A percentile compares a stretch with the other conserved stretches of the same genome.
These are phyloP conservation scores for Cantharis flavilabris DNA, from an alignment of 2,888 invertebrate species.

Conservation along the genomic window DNA sequence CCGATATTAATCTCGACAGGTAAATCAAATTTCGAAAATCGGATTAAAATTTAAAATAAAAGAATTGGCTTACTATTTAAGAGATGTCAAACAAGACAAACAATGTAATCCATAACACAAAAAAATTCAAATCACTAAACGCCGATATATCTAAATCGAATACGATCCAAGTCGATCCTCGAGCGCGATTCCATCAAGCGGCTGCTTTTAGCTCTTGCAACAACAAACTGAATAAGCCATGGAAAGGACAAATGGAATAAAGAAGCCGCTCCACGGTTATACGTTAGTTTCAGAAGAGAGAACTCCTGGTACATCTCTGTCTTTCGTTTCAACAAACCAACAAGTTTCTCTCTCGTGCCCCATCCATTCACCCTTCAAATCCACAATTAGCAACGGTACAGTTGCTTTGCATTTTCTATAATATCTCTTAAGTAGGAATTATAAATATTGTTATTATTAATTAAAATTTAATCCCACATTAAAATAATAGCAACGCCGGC, in stretches of 20 bases:
- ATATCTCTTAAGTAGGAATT: background rate
- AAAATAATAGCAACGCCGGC: background rate
- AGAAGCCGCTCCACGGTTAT: constrained; percentile 22
- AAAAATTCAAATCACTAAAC: background rate
- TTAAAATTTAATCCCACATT: background rate
- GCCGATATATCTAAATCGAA: background rate
- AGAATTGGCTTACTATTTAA: background rate
- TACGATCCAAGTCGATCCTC: constrained; percentile 9
- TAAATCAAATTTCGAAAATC: background rate
- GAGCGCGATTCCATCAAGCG: constrained; percentile 23
- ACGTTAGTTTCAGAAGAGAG: constrained; percentile 30
- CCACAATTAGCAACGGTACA: constrained; percentile 26
- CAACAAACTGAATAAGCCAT: constrained; percentile 27
- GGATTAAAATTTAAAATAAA: background rate
- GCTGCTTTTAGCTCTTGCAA: constrained; percentile 26
- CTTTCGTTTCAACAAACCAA: constrained; percentile 5
- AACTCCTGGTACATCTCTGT: constrained; percentile 23
- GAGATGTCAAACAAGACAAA: background rate
- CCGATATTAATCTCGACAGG: background rate
- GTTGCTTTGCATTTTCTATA: constrained; percentile 12
- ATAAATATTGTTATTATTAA: background rate
- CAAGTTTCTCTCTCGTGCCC: constrained; percentile 16
- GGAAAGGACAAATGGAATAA: constrained; percentile 29
- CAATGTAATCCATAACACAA: constrained; percentile 2
- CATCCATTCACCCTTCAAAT: constrained; percentile 19